Base-by-base conservation (phyloP, 2,113 vertebrate species). In the Fulmarus glacialis region DNA sequence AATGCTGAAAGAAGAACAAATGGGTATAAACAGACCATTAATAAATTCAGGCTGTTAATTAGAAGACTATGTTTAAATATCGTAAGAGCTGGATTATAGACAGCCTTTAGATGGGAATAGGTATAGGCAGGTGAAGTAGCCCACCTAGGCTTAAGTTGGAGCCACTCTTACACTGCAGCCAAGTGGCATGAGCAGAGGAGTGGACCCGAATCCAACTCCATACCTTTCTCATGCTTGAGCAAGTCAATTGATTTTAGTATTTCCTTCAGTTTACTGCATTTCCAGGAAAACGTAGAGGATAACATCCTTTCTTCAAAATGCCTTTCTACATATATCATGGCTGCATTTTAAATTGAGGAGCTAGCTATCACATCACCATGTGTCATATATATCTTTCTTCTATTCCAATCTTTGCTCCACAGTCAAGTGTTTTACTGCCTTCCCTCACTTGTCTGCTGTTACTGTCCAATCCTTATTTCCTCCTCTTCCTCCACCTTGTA, bases 1-100 rank as follows among this genome's bases (percentile, higher is more conserved):
- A 93, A 83, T 71, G 67, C 71, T 74, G 79, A 43, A 79, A 88
- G 40, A 81, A 75, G 90, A 97, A 92, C 71, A 94, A 93, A 90
- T 40, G 63, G 66, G 36, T 77, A 83, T 81, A 82, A 96, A 34
- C 82, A 93, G 62, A 23, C 58, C 32, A 70, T 83, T 91, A 93
- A 93, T 92, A 86, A 90, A 78, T 86, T 81, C 58, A 66, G 42
- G 20, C 34, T 86, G 53, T 80, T 93, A 94, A 90, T 96, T 80
- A 94, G 92, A 80, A 83, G 50, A 90, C 71, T 47, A 8, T 12
- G 42, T 47, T 87, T 43, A 58, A 77, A 32, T 82, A 88, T 52
- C 36, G 7, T 20, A 62, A 90, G 50, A 71, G 38, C 74, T 86
- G 88, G 67, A 88, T 89, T 77, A 19, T 0, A 70, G 45, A 22